Evolutionary conservation across 2,888 invertebrate species (phyloP), one percentile per base, ranked within the genome.

Genomic region (Parapristionchus giblindavisi): DNA sequence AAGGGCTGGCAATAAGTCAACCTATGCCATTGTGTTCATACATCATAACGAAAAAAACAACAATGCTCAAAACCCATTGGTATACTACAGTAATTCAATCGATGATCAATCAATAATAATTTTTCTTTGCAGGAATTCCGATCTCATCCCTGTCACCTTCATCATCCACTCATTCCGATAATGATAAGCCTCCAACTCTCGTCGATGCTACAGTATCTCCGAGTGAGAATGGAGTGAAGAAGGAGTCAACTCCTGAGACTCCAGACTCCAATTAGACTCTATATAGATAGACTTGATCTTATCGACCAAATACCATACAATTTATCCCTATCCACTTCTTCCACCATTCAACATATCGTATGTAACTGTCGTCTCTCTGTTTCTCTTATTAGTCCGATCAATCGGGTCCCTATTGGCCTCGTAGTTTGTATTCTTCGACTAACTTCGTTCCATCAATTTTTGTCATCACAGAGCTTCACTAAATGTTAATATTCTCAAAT

Each of bases 131-230:
- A 71, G 70, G 56, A 56, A 56, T 40, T 40, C 56, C 70, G 24
- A 32, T 71, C 27, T 71, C 70, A 17, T 71, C 70, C 6, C 70
- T 71, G 17, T 56, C 56, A 3, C 70, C 70, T 3, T 56, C 70
- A 40, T 40, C 40, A 27, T 71, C 70, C 0, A 71, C 56, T 56
- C 70, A 71, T 40, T 71, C 70, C 14, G 70, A 71, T 40, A 40
- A 29, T n/a, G 70, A 71, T 24, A 71, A 71, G 24, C 70, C 70
- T 14, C 70, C 70, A 5, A 71, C 70, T n/a, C 56, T 71, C 24
- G 38, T 68, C 38, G 54, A 68, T 68, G 51, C 68, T 3, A 68
- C 68, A 17, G 14, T 27, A 11, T 56, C 56, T 21, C 56, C 56
- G 8, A 17, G 14, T n/a, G 38, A 61, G 3, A 38, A 61, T 36